Evolutionary conservation across 2,888 invertebrate genomes (phyloP).

Genomic region (Chymomyza fuscimana): DNA sequence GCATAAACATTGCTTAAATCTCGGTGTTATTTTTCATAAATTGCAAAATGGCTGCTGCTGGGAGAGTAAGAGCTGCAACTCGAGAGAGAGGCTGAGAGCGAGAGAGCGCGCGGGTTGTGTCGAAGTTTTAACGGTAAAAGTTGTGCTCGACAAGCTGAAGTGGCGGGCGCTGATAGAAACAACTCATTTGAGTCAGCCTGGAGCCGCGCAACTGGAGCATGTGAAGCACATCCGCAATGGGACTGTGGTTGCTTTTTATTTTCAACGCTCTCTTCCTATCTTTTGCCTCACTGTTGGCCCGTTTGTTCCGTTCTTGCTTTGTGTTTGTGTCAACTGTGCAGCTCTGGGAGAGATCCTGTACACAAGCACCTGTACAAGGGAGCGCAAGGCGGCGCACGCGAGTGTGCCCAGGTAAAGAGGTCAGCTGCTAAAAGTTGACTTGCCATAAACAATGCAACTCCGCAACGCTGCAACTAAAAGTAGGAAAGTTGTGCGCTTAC

Average conservation of each 20-base stretch:
- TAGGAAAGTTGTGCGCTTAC: not conserved
- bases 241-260: not conserved
- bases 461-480: not conserved
- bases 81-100: slow-evolving; percentile 11
- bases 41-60: slow-evolving; percentile 23
- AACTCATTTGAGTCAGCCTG: slow-evolving; percentile 34
- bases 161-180: slow-evolving; percentile 33
- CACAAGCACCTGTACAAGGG: too few species aligned
- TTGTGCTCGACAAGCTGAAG: slow-evolving; percentile 45
- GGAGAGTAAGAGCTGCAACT: not conserved
- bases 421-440: not conserved
- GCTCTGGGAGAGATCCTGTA: not conserved
- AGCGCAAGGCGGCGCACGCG: not conserved
- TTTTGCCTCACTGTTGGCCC: not conserved
- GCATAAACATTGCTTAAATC: slow-evolving; percentile 62
- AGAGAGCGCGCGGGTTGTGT: slow-evolving; percentile 27
- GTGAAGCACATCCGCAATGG: slow-evolving; percentile 63
- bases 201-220: slow-evolving; percentile 59
- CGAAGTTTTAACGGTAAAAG: slow-evolving; percentile 67
- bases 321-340: not conserved
- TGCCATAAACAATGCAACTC: not conserved
- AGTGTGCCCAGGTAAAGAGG: not conserved
- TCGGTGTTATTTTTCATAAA: slow-evolving; percentile 70
- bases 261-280: not conserved
- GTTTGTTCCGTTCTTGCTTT: not conserved